These are phyloP conservation scores for Amiota mariae DNA, from an alignment of 2,888 invertebrate genomes.

Conservation along the genomic window DNA sequence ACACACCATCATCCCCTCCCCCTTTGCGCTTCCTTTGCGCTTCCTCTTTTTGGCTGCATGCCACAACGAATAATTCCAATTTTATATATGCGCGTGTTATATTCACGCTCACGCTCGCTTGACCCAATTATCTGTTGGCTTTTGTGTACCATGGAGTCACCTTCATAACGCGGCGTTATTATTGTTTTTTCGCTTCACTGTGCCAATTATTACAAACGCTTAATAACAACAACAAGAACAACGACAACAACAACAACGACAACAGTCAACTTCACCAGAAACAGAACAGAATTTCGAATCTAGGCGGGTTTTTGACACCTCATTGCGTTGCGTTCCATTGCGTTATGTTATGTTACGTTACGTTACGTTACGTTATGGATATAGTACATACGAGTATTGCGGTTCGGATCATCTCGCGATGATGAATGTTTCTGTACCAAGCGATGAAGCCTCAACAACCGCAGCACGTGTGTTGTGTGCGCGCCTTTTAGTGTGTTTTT, in stretches of 20 bases:
- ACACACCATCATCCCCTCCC: too few relatives aligned
- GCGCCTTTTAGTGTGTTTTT: not conserved
- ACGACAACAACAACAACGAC: slow-evolving; percentile 34
- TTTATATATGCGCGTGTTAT: not conserved
- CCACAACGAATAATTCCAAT: slow-evolving; percentile 9
- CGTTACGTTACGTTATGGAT: not conserved
- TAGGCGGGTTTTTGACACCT: too few relatives aligned
- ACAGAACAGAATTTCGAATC: too few relatives aligned
- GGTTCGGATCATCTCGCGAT: not conserved
- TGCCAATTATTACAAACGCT: slow-evolving; percentile 20
- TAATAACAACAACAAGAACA: slow-evolving; percentile 46
- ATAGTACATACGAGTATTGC: slow-evolving; percentile 18
- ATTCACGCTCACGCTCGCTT: slow-evolving; percentile 45
- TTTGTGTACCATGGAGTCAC: slow-evolving; percentile 54
- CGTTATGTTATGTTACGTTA: not conserved
- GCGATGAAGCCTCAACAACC: not conserved
- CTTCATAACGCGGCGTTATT: slow-evolving; percentile 44
- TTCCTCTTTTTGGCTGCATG: not conserved
- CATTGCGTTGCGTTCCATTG: not conserved
- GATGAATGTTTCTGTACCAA: not conserved
- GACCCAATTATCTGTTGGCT: slow-evolving; percentile 61
- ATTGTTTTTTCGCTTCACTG: not conserved
- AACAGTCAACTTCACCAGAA: not conserved
- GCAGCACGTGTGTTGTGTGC: not conserved
- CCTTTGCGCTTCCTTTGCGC: not conserved